Base-by-base conservation (phyloP, 1,140 invertebrate species). In the Heliconius himera region DNA sequence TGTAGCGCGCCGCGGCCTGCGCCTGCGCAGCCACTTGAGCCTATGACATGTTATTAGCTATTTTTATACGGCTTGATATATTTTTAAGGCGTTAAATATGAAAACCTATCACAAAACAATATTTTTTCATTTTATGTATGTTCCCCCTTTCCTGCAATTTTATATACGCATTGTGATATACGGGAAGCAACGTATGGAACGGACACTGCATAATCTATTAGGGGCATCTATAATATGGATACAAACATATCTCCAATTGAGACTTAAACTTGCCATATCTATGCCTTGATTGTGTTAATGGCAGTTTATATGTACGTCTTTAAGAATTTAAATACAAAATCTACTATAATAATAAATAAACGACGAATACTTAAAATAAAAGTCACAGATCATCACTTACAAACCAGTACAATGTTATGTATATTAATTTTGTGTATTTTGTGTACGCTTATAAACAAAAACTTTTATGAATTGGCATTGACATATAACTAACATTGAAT, bases 11-110 rank as follows among this genome's bases (percentile, higher is more conserved):
- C 54, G 91, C 94, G 74, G 94, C 94, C 51, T 87, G 87, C 81
- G 87, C 87, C 76, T 95, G 95, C 70, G 94, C 60, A 16, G 60
- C 93, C 74, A 94, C 94, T 87, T 95, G 95, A 9, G 95, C 95
- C 89, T 95, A 88, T 13, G 20, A 60, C 11, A 22, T 20, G n/a
- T 11, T 9, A 22, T 66, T 66, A 66, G 0, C 9, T 26, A 8
- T 26, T 13, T 66, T 66, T 66, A 66, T 11, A 66, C 22, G 11
- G 20, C 16, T 54, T 54, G 20, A 56, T 9, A 22, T 56, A 22
- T 56, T 56, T 56, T 56, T n/a, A 56, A 9, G 18, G 2, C 20
- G 6, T 51, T 51, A 20, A 51, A 51, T 51, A 51, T 51, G 49
- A 8, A 22, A 56, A 56, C 8, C 6, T 56, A 56, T 49, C 16